These are phyloP conservation scores for Zosterops lateralis DNA, from an alignment of 2,113 vertebrate species.

Conservation along the genomic window DNA sequence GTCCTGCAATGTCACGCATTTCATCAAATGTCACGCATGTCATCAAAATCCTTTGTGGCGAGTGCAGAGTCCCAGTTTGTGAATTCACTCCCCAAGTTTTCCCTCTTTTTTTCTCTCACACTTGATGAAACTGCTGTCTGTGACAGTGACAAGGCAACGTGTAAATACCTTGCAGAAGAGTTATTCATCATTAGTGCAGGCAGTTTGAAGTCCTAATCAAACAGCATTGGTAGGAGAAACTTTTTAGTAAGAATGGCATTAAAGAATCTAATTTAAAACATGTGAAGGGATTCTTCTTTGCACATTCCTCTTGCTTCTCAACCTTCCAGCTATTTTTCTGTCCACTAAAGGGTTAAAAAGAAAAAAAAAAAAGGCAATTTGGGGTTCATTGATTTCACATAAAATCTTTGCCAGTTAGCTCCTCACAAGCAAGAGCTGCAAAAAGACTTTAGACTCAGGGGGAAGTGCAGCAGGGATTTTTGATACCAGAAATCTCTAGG, in stretches of 20 bases:
- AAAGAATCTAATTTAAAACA: background rate
- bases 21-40: too few relatives aligned
- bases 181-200: background rate
- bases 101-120: background rate
- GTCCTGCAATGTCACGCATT: background rate
- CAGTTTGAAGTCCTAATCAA: background rate
- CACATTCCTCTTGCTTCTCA: background rate
- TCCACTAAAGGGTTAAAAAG: background rate
- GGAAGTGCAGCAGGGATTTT: background rate
- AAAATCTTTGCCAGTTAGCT: background rate
- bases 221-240: background rate
- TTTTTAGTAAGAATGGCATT: conserved; percentile 17
- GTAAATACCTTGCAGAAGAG: background rate
- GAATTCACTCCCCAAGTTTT: background rate
- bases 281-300: background rate
- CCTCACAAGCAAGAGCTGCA: background rate
- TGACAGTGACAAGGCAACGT: background rate
- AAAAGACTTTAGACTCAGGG: background rate
- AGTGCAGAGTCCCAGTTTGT: background rate
- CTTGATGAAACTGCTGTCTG: background rate
- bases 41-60: background rate
- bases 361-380: background rate
- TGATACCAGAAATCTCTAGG: background rate
- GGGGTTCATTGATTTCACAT: background rate
- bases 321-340: background rate